A percentile compares a stretch with the other conserved stretches of the same genome.
Conservation (phyloP, 2,888 invertebrate genomes). For the Spodoptera exigua region DNA sequence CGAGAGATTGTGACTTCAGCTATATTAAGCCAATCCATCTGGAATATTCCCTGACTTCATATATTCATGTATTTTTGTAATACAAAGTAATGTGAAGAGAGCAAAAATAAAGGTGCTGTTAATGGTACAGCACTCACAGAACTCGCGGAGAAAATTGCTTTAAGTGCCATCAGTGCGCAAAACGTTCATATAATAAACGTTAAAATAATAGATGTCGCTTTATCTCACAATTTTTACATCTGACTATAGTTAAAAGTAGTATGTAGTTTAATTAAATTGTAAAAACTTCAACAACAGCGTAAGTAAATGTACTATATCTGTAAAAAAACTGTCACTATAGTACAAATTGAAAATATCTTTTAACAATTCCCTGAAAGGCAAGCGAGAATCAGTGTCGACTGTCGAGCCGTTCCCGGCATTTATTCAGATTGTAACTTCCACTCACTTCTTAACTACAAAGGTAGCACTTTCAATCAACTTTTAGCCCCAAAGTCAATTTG, state of each 20-base stretch:
- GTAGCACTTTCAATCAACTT: conserved; percentile 48
- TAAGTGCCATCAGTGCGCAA: conserved; percentile 28
- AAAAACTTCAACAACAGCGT: no score
- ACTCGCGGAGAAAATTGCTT: conserved; percentile 44
- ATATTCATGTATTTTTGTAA: conserved; percentile 18
- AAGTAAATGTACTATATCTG: no score
- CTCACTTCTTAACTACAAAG: conserved; percentile 13
- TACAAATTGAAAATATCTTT: no score
- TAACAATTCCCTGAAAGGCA: no score
- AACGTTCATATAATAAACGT: conserved; percentile 17
- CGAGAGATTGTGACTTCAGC: no score
- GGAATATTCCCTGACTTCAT: background rate
- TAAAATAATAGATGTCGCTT: conserved; percentile 18
- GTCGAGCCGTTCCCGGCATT: conserved; percentile 8
- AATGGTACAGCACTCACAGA: conserved; percentile 35
- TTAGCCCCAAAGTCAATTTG: conserved; percentile 38
- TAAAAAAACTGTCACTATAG: no score
- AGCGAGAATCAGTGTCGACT: no score
- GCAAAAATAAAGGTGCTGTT: conserved; percentile 34
- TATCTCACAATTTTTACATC: conserved; percentile 14
- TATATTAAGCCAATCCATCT: no score
- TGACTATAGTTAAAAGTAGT: no score
- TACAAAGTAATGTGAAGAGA: conserved; percentile 21
- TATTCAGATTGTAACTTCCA: conserved; percentile 22
- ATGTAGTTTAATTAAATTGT: no score